Percentiles rank a stretch among this genome's conserved stretches.
These are phyloP conservation scores for Teleogryllus oceanicus DNA, from an alignment of 2,888 invertebrate species.

Conservation along the genomic window DNA sequence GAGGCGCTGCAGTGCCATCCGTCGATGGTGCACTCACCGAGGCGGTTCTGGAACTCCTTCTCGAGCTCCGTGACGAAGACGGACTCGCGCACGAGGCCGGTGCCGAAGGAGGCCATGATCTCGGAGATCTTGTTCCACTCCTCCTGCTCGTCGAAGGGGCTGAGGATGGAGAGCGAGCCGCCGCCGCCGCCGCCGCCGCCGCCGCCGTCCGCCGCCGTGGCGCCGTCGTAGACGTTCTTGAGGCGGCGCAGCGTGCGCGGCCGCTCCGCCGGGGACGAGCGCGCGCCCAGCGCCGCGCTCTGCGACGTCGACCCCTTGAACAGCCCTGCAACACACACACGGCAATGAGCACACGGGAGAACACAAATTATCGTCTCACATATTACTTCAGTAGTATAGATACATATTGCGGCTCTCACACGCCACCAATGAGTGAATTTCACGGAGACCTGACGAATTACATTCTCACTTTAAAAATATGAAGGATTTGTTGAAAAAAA, in stretches of 20 bases:
- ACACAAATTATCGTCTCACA: too few relatives aligned
- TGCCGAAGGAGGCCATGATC: constrained; percentile 92
- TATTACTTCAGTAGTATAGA: too few relatives aligned
- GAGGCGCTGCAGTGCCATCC: too few relatives aligned
- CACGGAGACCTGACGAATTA: too few relatives aligned
- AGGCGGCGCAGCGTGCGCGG: constrained; percentile 72
- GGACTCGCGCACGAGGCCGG: constrained; percentile 72
- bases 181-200: constrained; percentile 49
- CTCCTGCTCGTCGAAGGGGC: constrained; percentile 89
- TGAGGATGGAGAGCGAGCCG: constrained; percentile 63
- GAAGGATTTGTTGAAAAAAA: too few relatives aligned
- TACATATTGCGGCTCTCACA: too few relatives aligned
- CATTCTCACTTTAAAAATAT: too few relatives aligned
- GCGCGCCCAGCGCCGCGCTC: constrained; percentile 38
- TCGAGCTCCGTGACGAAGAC: constrained; percentile 75
- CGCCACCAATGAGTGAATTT: too few relatives aligned
- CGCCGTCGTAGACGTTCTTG: constrained; percentile 66
- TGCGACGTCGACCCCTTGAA: constrained; percentile 74
- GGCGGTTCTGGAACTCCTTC: constrained; percentile 70
- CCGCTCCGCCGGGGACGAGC: constrained; percentile 63
- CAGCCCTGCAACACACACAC: constrained; percentile 57
- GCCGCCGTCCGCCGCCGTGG: constrained; percentile 45
- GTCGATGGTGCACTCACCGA: constrained; percentile 49
- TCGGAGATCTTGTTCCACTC: constrained; percentile 96
- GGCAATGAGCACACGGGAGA: too few relatives aligned